Evolutionary conservation across 53 echinoderm and acorn worm genomes (phyloP).

Genomic region (Zoroaster sp.): DNA sequence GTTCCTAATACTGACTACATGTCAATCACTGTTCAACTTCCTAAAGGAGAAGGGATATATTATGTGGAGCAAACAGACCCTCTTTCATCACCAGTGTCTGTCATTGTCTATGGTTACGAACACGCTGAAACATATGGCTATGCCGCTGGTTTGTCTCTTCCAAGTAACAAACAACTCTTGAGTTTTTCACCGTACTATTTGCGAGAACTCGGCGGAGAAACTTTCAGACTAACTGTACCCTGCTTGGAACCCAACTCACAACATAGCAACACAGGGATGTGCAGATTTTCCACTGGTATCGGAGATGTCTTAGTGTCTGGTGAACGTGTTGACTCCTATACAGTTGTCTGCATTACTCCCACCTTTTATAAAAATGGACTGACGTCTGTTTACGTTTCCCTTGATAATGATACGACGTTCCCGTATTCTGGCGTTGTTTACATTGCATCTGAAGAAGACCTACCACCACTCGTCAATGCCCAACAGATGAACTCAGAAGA

Average conservation of each 20-base stretch:
- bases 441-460: conserved; percentile 50
- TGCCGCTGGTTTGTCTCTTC: conserved; percentile 68
- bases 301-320: conserved; percentile 40
- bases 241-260: conserved; percentile 28
- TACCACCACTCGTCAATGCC: conserved; percentile 19
- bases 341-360: conserved; percentile 61
- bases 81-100: conserved; percentile 52
- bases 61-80: conserved; percentile 59
- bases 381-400: conserved; percentile 48
- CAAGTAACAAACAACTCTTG: conserved; percentile 45
- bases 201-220: conserved; percentile 69
- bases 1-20: conserved; percentile 45
- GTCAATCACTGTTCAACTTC: conserved; percentile 48
- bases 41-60: conserved; percentile 68
- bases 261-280: neutral
- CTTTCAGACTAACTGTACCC: conserved; percentile 45
- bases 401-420: conserved; percentile 45
- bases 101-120: conserved; percentile 75
- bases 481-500: neutral
- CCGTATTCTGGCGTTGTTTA: conserved; percentile 64
- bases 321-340: neutral
- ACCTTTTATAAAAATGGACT: conserved; percentile 50
- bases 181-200: conserved; percentile 51
- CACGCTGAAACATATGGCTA: conserved; percentile 65
- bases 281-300: conserved; percentile 43